Conservation (phyloP, 2,888 invertebrate species). For the Caenorhabditis sinica region DNA sequence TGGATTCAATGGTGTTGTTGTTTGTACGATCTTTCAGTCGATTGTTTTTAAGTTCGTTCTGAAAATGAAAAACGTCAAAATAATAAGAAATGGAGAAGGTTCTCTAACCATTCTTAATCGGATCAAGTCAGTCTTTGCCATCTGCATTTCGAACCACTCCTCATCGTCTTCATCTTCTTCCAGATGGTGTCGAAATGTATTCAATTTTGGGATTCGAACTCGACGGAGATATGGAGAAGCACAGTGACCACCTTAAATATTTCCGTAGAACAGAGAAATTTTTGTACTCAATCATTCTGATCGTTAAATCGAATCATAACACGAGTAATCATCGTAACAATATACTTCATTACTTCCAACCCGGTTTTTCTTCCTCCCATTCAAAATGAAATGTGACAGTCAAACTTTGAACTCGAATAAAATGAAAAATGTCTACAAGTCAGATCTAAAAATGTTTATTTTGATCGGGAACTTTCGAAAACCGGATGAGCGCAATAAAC, state of each 20-base stretch:
- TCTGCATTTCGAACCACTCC: slow-evolving; percentile 62
- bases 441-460: background rate
- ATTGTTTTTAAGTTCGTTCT: slow-evolving; percentile 49
- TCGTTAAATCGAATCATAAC: background rate
- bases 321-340: slow-evolving; percentile 8
- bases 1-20: slow-evolving; percentile 42
- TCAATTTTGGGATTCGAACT: slow-evolving; percentile 65
- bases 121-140: slow-evolving; percentile 64
- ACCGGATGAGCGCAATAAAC: background rate
- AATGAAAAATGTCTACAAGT: background rate
- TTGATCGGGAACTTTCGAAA: slow-evolving; percentile 1
- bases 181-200: slow-evolving; percentile 59
- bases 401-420: slow-evolving; percentile 30
- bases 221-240: slow-evolving; percentile 70
- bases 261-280: background rate
- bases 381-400: background rate
- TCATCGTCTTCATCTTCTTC: slow-evolving; percentile 64
- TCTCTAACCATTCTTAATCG: slow-evolving; percentile 51
- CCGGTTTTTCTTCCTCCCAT: slow-evolving; percentile 10
- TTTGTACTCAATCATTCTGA: slow-evolving; percentile 7
- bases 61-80: slow-evolving; percentile 1
- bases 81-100: background rate
- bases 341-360: background rate
- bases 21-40: slow-evolving; percentile 43
- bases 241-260: slow-evolving; percentile 64